Evolutionary conservation across 2,888 invertebrate genomes (phyloP), one percentile per base, ranked within the genome.

Genomic region (Torymus texanus): DNA sequence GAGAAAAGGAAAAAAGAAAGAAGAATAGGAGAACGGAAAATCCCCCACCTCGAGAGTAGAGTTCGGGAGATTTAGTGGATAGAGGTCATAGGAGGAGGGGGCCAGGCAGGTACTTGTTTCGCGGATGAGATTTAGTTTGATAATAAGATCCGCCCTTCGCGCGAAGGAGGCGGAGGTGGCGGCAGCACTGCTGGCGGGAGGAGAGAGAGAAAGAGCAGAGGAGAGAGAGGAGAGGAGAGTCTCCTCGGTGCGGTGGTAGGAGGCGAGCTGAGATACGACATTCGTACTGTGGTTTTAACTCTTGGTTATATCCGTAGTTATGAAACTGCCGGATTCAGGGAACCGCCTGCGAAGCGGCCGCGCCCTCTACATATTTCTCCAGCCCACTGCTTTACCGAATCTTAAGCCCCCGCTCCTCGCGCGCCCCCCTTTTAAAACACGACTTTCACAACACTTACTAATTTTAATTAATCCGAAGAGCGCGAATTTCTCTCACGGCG

Each of bases 261-360:
- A 71, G 78, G 53, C 58, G 81, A 82, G 79, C 85, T 87, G 88
- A 90, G 89, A 90, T 89, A 90, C 87, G 90, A 88, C 89, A 89
- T 86, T 89, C 87, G 87, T 85, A 87, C 87, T 88, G 89, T 83
- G 89, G 89, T 90, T 90, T 90, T 89, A 90, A 90, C 89, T 90
- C 88, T 85, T 86, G 87, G 87, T 89, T 89, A 88, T 87, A 88
- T 86, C 85, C 86, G 84, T 85, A 86, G 86, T 88, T 88, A 88
- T 87, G 88, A 88, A 88, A 90, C 87, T 88, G 86, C 87, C 85
- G 86, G 86, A 88, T 85, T 86, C 87, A 85, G 82, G 85, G 81
- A 66, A 77, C 79, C 81, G 79, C 77, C 79, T 65, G 78, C 72
- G 78, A 73, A 66, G 55, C 68, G 29, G 51, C 63, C 41, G 41